Base-by-base conservation (phyloP, 2,797 vertebrate genomes). In the Meriones psammophilus region DNA sequence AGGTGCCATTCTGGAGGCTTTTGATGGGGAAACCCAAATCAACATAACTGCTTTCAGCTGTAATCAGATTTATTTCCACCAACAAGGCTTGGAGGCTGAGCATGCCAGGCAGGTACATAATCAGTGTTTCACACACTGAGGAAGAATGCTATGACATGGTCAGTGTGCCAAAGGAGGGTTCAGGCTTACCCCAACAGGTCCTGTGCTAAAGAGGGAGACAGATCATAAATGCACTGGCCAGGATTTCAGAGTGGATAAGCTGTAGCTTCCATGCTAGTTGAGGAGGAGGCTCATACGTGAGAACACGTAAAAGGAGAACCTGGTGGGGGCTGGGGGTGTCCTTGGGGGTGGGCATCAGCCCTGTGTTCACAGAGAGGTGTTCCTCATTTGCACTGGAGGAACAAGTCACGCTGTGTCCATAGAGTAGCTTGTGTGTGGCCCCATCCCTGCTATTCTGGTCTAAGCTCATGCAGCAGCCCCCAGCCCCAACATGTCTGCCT, bases 351-450 rank as follows among this genome's bases (percentile, higher is more conserved):
- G 74, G n/a, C 6, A 22, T 68, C 33, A 24, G 30, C n/a, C 4
- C 0, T 13, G 18, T 56, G 73, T 89, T 15, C 50, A 17, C 13
- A 8, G 58, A 39, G 4, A 62, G 30, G 71, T 1, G 6, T 4
- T 0, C 13, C 3, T 3, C 13, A n/a, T 20, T 26, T 54, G 30
- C 33, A 42, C 7, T 30, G 33, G 10, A 68, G 62, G 54, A 22
- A 54, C 6, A 15, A 66, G 30, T 30, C 26, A 22, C 8, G 0
- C 36, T 5, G 8, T 17, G 4, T 12, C 17, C 33, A 10, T 1
- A 1, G 18, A 7, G 17, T 30, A 0, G 4, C 10, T 58, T 33
- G 26, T 7, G 0, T 10, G 2, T 5, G 8, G 0, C 2, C 17
- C 39, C 5, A 0, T 7, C 1, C 3, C 13, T 20, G 26, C 26